These are phyloP conservation scores for Eulemur mongoz DNA, from an alignment of 2,797 vertebrate genomes.

Conservation along the genomic window DNA sequence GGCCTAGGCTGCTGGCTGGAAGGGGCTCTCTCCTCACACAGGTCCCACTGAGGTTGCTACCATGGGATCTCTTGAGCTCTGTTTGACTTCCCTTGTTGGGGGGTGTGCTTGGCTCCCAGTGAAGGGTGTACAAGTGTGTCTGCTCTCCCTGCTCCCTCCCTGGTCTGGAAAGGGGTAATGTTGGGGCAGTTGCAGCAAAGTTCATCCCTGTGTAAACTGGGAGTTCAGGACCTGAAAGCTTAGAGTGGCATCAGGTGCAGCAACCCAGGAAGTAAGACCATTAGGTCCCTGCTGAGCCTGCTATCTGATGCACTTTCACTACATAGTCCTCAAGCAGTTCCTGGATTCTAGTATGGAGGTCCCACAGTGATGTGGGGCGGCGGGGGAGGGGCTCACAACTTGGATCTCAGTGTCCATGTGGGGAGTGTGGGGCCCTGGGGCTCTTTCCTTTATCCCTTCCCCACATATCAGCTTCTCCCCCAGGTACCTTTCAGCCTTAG, in stretches of 20 bases:
- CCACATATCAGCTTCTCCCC: neutral
- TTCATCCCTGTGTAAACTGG: neutral
- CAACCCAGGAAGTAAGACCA: neutral
- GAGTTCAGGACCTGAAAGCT: neutral
- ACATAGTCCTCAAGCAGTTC: neutral
- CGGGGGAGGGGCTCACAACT: accelerated
- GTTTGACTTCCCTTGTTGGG: neutral
- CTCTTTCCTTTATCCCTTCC: neutral
- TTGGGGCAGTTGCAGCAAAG: neutral
- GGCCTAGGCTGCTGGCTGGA: neutral
- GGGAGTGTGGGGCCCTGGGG: neutral
- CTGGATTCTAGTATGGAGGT: neutral
- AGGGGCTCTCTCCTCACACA: neutral
- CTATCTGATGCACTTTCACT: neutral
- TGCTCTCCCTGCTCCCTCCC: neutral
- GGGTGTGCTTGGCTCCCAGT: neutral
- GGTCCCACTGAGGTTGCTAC: neutral
- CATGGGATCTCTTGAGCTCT: neutral
- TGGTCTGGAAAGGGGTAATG: neutral
- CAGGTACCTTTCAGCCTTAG: neutral
- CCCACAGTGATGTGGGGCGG: too few species aligned
- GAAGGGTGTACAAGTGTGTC: neutral
- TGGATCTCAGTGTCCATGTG: neutral
- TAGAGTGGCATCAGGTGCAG: neutral
- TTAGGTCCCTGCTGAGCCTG: neutral